Evolutionary conservation across 2,797 vertebrate species (phyloP).

Genomic region (Acropternis orthonyx): DNA sequence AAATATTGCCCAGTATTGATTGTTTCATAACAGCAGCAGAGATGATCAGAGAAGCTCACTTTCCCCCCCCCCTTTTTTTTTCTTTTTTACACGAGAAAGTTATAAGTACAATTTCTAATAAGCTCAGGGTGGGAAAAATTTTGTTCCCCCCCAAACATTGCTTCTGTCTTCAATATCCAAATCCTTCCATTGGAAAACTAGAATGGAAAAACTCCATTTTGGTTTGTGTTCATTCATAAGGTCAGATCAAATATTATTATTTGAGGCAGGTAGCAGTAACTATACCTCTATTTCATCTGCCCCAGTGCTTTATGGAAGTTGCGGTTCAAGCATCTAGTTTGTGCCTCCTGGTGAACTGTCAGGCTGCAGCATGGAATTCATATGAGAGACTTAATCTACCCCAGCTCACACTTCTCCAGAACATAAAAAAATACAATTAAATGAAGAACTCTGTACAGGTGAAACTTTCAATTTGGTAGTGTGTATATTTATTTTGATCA

Average conservation of each 20-base stretch:
- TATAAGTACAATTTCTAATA: neutral
- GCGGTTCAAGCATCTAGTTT: neutral
- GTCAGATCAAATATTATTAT: neutral
- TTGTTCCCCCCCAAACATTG: neutral
- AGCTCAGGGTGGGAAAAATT: neutral
- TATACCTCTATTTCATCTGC: neutral
- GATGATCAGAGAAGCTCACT: neutral
- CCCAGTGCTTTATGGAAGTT: neutral
- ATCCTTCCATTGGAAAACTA: neutral
- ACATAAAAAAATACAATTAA: neutral
- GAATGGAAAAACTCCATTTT: neutral
- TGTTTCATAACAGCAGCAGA: neutral
- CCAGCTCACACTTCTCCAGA: neutral
- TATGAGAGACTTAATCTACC: neutral
- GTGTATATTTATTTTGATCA: neutral
- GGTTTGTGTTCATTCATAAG: neutral
- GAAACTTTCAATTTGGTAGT: neutral
- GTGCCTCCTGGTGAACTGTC: rapidly evolving
- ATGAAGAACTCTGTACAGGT: neutral
- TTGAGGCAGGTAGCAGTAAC: neutral
- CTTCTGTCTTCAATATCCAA: neutral
- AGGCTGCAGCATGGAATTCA: neutral
- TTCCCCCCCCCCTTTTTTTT: too few relatives aligned
- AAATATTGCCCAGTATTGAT: neutral
- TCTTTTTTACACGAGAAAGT: neutral